Evolutionary conservation across 2,113 vertebrate genomes (phyloP), one percentile per base, ranked within the genome.

Genomic region (Ursus arctos): DNA sequence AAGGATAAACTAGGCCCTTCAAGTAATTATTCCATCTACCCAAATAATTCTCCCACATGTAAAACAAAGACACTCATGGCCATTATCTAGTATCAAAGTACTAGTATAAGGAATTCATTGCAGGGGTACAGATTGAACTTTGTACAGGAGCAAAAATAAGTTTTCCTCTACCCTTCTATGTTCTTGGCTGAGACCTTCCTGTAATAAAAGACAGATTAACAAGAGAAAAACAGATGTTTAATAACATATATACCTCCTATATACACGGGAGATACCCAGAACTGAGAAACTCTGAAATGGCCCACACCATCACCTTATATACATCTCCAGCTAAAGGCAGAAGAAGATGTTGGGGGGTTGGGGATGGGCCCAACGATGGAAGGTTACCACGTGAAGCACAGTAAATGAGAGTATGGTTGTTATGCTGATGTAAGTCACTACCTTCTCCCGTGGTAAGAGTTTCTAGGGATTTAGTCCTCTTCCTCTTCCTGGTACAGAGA

Each of bases 11-110:
- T 69, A 88, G 63, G 19, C 4, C 85, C 24, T 93, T 83, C 12
- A 65, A 65, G 40, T 80, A 83, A 65, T 80, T 86, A 89, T 88
- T 89, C 59, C 3, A 47, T 86, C 28, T 81, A 51, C 28, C 3
- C 12, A 94, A 94, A 90, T 90, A 92, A 80, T 67, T 96, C 19
- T 96, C 53, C 81, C 76, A 93, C 22, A 22, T 88, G 28, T 16
- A 67, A 96, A 95, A 71, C 24, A 84, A 94, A 83, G 69, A 91
- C 2, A 67, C 14, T 6, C 65, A 53, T 86, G 57, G 10, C 11
- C n/a, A 59, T 22, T 57, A 69, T 16, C 7, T 93, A 85, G 19
- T 90, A 80, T 93, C 90, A 86, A 74, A 86, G 72, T 86, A 49
- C 49, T 71, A 79, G 18, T 55, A 63, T 59, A 24, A 88, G 33